Percentiles rank a stretch among this genome's conserved stretches.
Evolutionary conservation across 2,797 vertebrate species (phyloP).

Genomic region (Lepidocolaptes lacrymiger): DNA sequence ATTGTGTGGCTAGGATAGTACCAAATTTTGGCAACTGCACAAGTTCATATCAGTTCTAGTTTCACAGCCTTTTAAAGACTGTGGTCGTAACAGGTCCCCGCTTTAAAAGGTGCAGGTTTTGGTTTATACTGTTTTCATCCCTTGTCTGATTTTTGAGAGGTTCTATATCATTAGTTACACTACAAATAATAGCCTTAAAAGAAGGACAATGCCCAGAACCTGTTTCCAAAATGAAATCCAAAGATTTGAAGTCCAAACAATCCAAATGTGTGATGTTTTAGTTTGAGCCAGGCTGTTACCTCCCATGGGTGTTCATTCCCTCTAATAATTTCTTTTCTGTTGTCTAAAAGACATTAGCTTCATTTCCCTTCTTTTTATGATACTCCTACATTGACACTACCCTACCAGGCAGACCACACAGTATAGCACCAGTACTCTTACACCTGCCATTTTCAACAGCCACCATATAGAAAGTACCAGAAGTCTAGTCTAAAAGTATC

Average conservation of each 20-base stretch:
- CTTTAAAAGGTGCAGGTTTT: neutral
- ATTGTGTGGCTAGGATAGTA: neutral
- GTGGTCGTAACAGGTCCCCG: neutral
- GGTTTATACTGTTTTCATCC: neutral
- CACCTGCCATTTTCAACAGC: neutral
- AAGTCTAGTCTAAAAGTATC: slow-evolving; percentile 5
- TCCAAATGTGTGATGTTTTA: neutral
- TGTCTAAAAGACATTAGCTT: neutral
- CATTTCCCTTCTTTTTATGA: neutral
- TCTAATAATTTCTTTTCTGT: neutral
- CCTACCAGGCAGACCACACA: neutral
- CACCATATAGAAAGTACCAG: neutral
- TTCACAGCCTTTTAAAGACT: neutral
- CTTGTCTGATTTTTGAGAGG: neutral
- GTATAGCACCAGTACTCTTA: neutral
- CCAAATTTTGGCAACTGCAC: neutral
- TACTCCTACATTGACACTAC: neutral
- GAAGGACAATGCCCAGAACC: neutral
- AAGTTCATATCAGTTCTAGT: neutral
- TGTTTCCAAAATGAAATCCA: neutral
- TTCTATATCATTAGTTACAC: neutral
- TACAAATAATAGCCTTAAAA: neutral
- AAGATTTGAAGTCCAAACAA: neutral
- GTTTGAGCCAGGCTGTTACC: neutral
- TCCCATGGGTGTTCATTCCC: neutral